Conservation (phyloP, 2,888 invertebrate species). For the Augiades crinisus region DNA sequence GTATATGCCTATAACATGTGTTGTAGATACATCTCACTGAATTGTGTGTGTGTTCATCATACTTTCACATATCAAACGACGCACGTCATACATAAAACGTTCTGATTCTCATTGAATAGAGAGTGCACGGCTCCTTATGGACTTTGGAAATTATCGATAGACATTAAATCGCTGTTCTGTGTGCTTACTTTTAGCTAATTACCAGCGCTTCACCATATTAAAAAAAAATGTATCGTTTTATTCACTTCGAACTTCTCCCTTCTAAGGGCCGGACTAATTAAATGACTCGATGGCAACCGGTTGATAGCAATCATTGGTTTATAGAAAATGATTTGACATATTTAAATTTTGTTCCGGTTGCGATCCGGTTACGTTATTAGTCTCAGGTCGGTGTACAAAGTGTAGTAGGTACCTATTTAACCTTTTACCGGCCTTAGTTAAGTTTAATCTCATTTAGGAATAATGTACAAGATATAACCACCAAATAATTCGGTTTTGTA, state of each 20-base stretch:
- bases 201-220: slow-evolving; percentile 40
- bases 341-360: background rate
- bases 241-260: slow-evolving; percentile 34
- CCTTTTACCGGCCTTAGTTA: slow-evolving; percentile 34
- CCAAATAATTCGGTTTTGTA: slow-evolving; percentile 73
- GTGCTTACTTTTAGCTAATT: slow-evolving; percentile 49
- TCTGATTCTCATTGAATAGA: slow-evolving; percentile 35
- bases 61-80: slow-evolving; percentile 30
- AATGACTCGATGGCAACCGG: background rate
- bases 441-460: slow-evolving; percentile 69
- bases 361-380: slow-evolving; percentile 18
- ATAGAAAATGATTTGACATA: background rate
- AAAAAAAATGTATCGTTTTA: slow-evolving; percentile 38
- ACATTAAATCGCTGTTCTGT: slow-evolving; percentile 40
- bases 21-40: slow-evolving; percentile 27
- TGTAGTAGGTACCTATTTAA: slow-evolving; percentile 6
- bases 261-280: background rate
- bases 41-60: slow-evolving; percentile 29
- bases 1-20: slow-evolving; percentile 17
- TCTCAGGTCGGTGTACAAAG: slow-evolving; percentile 28
- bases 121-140: slow-evolving; percentile 56
- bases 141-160: slow-evolving; percentile 34
- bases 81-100: slow-evolving; percentile 34
- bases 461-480: slow-evolving; percentile 77
- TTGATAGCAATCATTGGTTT: no score